phyloP scores from a whole-genome alignment of 2,797 vertebrate genomes.

The Hypotaenidia philippensis region DNA sequence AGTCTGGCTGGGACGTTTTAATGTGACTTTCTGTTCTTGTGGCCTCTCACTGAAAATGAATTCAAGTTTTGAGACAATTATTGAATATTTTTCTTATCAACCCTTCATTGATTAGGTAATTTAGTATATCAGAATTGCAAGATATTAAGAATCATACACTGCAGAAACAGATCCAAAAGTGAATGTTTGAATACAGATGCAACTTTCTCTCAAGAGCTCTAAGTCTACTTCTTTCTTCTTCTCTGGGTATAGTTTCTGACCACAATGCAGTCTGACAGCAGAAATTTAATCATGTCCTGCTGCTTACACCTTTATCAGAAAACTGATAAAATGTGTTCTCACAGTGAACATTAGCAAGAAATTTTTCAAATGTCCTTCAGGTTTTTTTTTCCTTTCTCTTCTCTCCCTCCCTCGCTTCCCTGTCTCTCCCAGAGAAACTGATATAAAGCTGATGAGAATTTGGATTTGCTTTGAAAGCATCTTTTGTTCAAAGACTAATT shows the following conservation, averaged over 20 bases:
- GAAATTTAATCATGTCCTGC: conserved; percentile 27
- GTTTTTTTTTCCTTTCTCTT: conserved; percentile 14
- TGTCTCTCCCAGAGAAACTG: conserved; percentile 55
- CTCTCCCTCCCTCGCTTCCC: not conserved
- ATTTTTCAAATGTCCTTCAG: conserved; percentile 77
- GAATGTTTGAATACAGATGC: not conserved
- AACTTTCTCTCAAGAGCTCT: not conserved
- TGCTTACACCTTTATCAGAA: conserved; percentile 40
- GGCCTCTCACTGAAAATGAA: not conserved
- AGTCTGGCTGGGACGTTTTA: not conserved
- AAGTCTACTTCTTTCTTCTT: not conserved
- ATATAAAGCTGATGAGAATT: conserved; percentile 72
- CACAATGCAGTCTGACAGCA: not conserved
- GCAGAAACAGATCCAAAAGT: not conserved
- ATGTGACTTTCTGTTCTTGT: not conserved
- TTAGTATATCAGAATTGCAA: not conserved
- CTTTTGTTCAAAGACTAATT: conserved; percentile 82
- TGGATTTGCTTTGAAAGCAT: conserved; percentile 76
- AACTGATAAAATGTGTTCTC: conserved; percentile 22
- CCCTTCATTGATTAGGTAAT: not conserved
- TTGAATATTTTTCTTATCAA: not conserved
- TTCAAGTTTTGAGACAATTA: not conserved
- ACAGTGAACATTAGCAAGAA: conserved; percentile 26
- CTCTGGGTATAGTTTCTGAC: not conserved
- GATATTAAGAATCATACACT: not conserved